These are phyloP conservation scores for Cylas formicarius DNA, from an alignment of 1,140 invertebrate species.

Conservation along the genomic window DNA sequence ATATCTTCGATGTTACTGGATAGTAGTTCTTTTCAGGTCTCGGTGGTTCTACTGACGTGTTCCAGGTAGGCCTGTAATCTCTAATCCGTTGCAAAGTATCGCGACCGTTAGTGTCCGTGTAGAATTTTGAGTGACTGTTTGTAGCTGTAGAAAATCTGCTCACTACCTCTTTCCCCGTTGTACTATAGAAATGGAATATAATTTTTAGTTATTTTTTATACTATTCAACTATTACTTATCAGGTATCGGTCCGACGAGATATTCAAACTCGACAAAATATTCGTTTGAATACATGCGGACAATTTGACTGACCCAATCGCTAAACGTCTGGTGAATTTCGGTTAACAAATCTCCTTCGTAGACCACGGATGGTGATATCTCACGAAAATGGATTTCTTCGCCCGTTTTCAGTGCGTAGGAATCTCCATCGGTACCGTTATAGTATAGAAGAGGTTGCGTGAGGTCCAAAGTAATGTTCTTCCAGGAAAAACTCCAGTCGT, in stretches of 20 bases:
- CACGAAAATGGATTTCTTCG: no score
- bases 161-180: constrained; percentile 54
- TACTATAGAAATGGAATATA: constrained; percentile 11
- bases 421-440: no score
- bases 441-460: no score
- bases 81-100: constrained; percentile 55
- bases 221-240: constrained; percentile 42
- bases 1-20: constrained; percentile 77
- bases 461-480: no score
- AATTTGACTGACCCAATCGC: constrained; percentile 72
- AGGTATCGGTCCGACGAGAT: constrained; percentile 89
- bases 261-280: constrained; percentile 76
- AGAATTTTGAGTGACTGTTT: constrained; percentile 49
- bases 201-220: not conserved
- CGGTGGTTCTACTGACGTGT: constrained; percentile 53
- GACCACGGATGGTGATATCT: no score
- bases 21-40: constrained; percentile 85
- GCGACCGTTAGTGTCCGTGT: constrained; percentile 65
- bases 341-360: constrained; percentile 63
- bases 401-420: no score
- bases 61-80: constrained; percentile 69
- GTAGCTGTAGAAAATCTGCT: constrained; percentile 35
- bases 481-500: no score
- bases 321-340: constrained; percentile 72
- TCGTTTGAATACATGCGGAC: constrained; percentile 63